Evolutionary conservation across 2,888 invertebrate genomes (phyloP).

Genomic region (Ferrisia virgata): DNA sequence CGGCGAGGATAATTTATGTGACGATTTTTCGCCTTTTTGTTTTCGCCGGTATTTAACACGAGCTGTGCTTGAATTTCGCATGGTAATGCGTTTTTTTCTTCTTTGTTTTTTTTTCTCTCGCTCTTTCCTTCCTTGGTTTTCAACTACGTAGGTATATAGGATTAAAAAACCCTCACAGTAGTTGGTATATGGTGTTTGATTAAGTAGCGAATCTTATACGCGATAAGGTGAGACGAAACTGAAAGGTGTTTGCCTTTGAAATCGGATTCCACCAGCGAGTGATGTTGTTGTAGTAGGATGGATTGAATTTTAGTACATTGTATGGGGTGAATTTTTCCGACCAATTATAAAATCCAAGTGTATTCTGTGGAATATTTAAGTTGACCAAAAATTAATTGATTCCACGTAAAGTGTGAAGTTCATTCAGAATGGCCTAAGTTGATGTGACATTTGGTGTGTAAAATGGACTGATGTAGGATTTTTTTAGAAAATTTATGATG

Average conservation of each 20-base stretch:
- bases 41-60: conserved; percentile 9
- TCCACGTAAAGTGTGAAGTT: too few species aligned
- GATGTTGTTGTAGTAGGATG: too few species aligned
- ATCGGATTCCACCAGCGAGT: not conserved
- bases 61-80: conserved; percentile 6
- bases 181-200: not conserved
- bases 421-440: too few species aligned
- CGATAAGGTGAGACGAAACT: not conserved
- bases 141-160: not conserved
- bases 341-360: too few species aligned
- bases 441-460: too few species aligned
- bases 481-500: too few species aligned
- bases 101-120: too few species aligned
- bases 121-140: too few species aligned
- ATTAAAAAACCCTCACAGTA: not conserved
- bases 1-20: not conserved
- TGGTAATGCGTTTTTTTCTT: not conserved
- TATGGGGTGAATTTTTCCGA: not conserved
- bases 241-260: not conserved
- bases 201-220: not conserved
- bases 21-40: conserved; percentile 7
- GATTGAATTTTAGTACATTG: too few species aligned
- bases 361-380: too few species aligned
- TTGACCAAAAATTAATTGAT: too few species aligned
- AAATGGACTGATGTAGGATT: too few species aligned